Evolutionary conservation across 2,797 vertebrate genomes (phyloP).

Genomic region (Sandelia bainsii): DNA sequence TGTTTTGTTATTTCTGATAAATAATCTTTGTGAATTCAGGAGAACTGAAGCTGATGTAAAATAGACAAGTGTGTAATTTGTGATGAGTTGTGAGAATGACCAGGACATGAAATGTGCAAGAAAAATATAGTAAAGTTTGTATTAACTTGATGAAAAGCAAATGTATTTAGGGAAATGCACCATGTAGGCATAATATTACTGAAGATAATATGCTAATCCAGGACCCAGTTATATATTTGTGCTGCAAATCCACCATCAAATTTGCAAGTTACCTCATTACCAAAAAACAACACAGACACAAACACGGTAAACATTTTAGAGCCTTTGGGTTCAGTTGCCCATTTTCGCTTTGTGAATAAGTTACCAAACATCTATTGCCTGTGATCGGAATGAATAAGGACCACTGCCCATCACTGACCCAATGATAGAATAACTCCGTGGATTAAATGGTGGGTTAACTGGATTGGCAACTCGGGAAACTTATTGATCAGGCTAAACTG

Average conservation of each 20-base stretch:
- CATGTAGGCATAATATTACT: neutral
- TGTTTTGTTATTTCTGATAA: conserved; percentile 9
- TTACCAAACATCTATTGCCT: conserved; percentile 5
- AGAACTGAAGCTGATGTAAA: conserved; percentile 11
- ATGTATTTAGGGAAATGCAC: neutral
- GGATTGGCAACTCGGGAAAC: neutral
- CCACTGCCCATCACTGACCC: neutral
- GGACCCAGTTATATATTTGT: neutral
- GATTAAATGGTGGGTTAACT: conserved; percentile 1
- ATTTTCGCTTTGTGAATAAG: neutral
- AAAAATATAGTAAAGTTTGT: conserved; percentile 29
- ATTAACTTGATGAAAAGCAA: conserved; percentile 1
- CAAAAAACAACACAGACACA: neutral
- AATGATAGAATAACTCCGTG: conserved; percentile 27
- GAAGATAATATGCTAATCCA: neutral
- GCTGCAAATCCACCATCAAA: conserved; percentile 2
- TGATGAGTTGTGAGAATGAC: conserved; percentile 18
- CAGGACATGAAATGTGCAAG: conserved; percentile 1
- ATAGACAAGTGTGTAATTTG: conserved; percentile 22
- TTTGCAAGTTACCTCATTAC: conserved; percentile 10
- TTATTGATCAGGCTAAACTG: conserved; percentile 9
- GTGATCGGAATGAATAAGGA: conserved; percentile 1
- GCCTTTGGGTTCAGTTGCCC: too few relatives aligned
- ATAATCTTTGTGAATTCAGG: neutral
- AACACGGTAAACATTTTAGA: neutral